Evolutionary conservation across 1,140 invertebrate genomes (phyloP), one percentile per base, ranked within the genome.

Genomic region (Dysdera silvatica): DNA sequence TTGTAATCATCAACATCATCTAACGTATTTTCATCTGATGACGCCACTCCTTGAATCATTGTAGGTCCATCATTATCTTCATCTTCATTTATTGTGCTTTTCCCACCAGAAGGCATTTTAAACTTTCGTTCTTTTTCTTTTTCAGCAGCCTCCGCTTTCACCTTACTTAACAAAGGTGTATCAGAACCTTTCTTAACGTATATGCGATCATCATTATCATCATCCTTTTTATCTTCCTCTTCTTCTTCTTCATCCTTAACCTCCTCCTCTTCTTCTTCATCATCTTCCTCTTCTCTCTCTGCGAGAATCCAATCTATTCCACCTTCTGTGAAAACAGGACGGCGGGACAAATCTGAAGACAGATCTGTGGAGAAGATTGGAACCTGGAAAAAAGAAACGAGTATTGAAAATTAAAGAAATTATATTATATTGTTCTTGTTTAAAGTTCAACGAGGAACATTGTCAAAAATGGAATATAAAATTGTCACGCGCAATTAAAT

Each of bases 171-270:
- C n/a, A n/a, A n/a, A n/a, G n/a, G n/a, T n/a, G n/a, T n/a, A n/a
- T n/a, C n/a, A n/a, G n/a, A n/a, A n/a, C n/a, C n/a, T n/a, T n/a
- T n/a, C n/a, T n/a, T n/a, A n/a, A n/a, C n/a, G n/a, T n/a, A n/a
- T n/a, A n/a, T n/a, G n/a, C n/a, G n/a, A n/a, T n/a, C n/a, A n/a
- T 74, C 71, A 28, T 75, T 70, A 29, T 71, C 37, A 5, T 49
- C 47, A 12, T 62, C 41, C 31, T 35, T 24, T n/a, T 63, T 35
- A 18, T 29, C 20, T 20, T 55, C 59, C 20, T 59, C 54, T 14
- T 65, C 60, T 32, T 57, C 60, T 6, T 18, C 12, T 8, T 49
- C 40, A 2, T 49, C 60, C 26, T 48, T 28, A 3, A 37, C 60
- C 26, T 58, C 49, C 4, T 41, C n/a, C 20, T 66, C 64, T 16